Conservation (phyloP, 2,797 vertebrate genomes). For the Anisognathus igniventris region DNA sequence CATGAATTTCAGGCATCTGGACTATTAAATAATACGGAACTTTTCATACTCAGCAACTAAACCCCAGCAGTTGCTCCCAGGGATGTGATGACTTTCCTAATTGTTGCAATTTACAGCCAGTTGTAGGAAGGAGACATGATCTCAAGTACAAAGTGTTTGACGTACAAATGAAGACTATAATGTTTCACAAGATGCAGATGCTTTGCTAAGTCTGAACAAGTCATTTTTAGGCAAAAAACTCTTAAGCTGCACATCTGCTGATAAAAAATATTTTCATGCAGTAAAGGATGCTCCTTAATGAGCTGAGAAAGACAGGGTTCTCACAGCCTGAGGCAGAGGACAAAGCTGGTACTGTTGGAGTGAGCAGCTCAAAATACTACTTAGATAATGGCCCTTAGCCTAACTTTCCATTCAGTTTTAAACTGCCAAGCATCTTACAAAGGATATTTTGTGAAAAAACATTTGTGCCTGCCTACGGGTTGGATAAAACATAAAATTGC, state of each 20-base stretch:
- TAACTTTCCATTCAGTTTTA: slow-evolving; percentile 4
- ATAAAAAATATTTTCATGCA: neutral
- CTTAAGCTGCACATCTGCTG: neutral
- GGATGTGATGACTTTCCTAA: neutral
- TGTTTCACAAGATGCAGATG: neutral
- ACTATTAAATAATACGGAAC: neutral
- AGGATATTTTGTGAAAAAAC: slow-evolving; percentile 31
- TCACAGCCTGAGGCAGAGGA: neutral
- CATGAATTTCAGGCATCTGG: neutral
- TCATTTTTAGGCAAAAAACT: neutral
- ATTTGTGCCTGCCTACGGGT: neutral
- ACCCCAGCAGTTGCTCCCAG: neutral
- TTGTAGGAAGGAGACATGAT: neutral
- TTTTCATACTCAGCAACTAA: neutral
- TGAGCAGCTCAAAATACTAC: neutral
- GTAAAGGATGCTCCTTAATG: neutral
- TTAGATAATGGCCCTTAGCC: neutral
- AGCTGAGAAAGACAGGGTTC: neutral
- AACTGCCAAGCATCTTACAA: neutral
- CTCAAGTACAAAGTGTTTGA: neutral
- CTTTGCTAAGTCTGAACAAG: neutral
- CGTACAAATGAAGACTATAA: neutral
- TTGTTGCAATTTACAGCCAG: neutral
- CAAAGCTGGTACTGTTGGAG: neutral
- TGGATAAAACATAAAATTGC: neutral